A percentile compares a stretch with the other conserved stretches of the same genome.
phyloP scores from a whole-genome alignment of 2,797 vertebrate species.

The Cyprinodon diabolis region DNA sequence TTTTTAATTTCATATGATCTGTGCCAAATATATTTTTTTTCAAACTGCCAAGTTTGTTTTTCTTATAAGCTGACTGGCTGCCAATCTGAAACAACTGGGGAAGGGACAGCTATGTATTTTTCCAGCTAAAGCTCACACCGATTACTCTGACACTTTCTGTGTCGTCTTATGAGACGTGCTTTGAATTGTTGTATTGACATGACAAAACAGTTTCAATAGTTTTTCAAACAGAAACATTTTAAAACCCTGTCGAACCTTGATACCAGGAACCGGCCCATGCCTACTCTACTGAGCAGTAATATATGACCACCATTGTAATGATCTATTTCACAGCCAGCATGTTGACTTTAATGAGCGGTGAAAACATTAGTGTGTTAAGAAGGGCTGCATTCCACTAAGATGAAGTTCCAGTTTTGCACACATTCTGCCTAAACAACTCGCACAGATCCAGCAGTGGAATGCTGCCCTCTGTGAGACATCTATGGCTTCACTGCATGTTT shows the following conservation, averaged over 20 bases:
- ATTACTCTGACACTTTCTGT: neutral
- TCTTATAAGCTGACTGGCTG: neutral
- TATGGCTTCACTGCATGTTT: neutral
- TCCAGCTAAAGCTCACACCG: neutral
- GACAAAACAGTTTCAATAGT: neutral
- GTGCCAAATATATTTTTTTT: neutral
- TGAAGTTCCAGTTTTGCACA: neutral
- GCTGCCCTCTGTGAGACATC: neutral
- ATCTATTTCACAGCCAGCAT: neutral
- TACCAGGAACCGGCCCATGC: slow-evolving; percentile 1
- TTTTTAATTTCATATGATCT: neutral
- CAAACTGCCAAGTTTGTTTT: neutral
- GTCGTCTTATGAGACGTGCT: neutral
- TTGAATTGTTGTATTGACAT: neutral
- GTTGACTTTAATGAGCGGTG: neutral
- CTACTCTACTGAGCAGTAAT: slow-evolving; percentile 9
- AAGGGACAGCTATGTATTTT: neutral
- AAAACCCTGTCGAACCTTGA: neutral
- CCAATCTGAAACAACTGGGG: neutral
- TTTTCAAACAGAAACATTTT: neutral
- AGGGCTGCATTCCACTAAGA: neutral
- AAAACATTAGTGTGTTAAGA: neutral
- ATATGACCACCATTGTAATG: slow-evolving; percentile 2
- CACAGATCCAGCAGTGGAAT: neutral
- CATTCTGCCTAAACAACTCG: neutral